These are phyloP conservation scores for Cryptocephalus moraei DNA, from an alignment of 2,888 invertebrate species.

Conservation along the genomic window DNA sequence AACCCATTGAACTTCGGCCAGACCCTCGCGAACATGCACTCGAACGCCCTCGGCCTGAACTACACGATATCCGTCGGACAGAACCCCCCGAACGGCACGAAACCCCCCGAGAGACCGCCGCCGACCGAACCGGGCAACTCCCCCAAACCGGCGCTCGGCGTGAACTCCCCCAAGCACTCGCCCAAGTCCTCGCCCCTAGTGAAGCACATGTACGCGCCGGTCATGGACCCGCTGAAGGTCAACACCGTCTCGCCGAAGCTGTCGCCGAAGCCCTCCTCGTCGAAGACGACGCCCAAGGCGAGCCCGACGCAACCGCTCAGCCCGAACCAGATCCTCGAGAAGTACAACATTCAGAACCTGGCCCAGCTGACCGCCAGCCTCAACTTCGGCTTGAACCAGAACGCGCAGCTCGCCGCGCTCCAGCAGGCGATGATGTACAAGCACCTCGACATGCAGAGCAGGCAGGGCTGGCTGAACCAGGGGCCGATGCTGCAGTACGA, in stretches of 20 bases:
- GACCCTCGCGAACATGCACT: conserved; percentile 26
- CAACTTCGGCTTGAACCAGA: conserved; percentile 21
- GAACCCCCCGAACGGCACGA: conserved; percentile 9
- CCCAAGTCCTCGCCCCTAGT: conserved; percentile 24
- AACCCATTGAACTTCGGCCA: conserved; percentile 14
- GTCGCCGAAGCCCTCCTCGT: conserved; percentile 4
- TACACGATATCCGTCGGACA: conserved; percentile 31
- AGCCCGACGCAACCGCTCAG: conserved; percentile 7
- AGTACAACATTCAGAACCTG: conserved; percentile 37
- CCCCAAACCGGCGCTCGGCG: conserved; percentile 7
- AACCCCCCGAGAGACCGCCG: conserved; percentile 13
- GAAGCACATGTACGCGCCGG: conserved; percentile 23
- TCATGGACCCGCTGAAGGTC: conserved; percentile 12
- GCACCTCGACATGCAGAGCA: conserved; percentile 34
- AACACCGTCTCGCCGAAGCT: conserved; percentile 7
- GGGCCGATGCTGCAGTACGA: conserved; percentile 33
- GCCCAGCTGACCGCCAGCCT: conserved; percentile 35
- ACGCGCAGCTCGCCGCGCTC: conserved; percentile 27
- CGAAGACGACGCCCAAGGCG: conserved; percentile 2
- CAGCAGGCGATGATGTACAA: conserved; percentile 36
- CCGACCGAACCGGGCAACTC: conserved; percentile 8
- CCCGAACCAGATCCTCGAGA: conserved; percentile 33
- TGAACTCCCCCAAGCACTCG: conserved; percentile 20
- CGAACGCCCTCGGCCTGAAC: conserved; percentile 32
- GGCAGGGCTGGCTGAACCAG: conserved; percentile 33